Evolutionary conservation across 2,797 vertebrate species (phyloP), one percentile per base, ranked within the genome.

Genomic region (Phoeniculus purpureus): DNA sequence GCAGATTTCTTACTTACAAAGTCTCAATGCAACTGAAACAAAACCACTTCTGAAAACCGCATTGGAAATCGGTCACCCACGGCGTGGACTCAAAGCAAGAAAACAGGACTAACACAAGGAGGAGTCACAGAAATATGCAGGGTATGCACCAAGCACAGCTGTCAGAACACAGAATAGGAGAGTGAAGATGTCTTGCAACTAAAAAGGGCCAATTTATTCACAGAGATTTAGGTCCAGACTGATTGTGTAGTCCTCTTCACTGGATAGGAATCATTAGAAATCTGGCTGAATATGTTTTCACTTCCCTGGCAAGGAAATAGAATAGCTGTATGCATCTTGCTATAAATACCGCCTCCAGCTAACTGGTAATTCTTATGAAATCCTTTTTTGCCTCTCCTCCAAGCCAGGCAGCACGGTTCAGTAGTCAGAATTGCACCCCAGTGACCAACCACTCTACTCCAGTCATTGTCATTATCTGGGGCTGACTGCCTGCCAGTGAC

Each of bases 61-160:
- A 50, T 54, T 87, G 45, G 22, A 81, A 95, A 89, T 43, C 45
- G 45, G 32, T 67, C 47, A 62, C 32, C 31, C 80, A 54, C 45
- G 26, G 16, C 21, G 54, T 3, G 9, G 3, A 65, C 80, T 58
- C 67, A 81, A 89, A 91, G 22, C 15, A 67, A 67, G 25, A 83
- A 81, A 66, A 8, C 1, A 74, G 51, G 40, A 74, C 18, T 45
- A 31, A 6, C 14, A 25, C 16, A 61, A 54, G 37, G 10, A 66
- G 64, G 20, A 90, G 80, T 73, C 70, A 78, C 61, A 86, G 54
- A 87, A 92, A 77, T 56, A 34, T 67, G 75, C 73, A 71, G 61
- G 9, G 8, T 56, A 27, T 48, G 62, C 43, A 92, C 87, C 68
- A 85, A 1, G 0, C n/a, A 68, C 45, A 58, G 4, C 19, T 79